A percentile compares a stretch with the other conserved stretches of the same genome.
phyloP scores from a whole-genome alignment of 2,888 invertebrate species.

The Sphecodes monilicornis region DNA sequence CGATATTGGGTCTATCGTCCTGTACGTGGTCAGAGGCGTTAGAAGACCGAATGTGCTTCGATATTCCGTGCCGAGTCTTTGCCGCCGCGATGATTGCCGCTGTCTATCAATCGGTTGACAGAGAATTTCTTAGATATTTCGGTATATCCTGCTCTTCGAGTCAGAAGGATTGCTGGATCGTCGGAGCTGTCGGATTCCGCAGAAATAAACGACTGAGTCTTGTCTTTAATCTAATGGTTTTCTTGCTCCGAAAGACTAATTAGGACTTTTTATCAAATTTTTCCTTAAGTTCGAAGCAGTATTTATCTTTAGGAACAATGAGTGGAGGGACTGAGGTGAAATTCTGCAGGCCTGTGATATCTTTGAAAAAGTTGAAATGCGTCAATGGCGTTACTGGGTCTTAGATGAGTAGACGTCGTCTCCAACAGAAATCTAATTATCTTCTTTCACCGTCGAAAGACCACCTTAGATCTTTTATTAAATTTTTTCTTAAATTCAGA shows the following conservation, averaged over 20 bases:
- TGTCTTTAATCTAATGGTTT: not conserved
- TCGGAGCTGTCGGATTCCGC: not conserved
- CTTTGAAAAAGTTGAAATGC: not conserved
- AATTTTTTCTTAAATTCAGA: not conserved
- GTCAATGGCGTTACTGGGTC: not conserved
- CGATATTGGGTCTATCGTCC: constrained; percentile 34
- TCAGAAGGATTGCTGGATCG: not conserved
- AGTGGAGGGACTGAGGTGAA: not conserved
- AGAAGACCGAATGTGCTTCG: not conserved
- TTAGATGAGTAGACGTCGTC: not conserved
- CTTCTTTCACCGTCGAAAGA: not conserved
- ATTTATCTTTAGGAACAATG: not conserved
- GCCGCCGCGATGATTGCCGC: not conserved
- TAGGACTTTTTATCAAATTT: not conserved
- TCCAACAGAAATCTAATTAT: not conserved
- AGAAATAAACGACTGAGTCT: not conserved
- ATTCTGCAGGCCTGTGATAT: not conserved
- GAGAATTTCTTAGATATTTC: not conserved
- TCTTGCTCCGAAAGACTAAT: not conserved
- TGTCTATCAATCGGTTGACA: not conserved
- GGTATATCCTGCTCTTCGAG: not conserved
- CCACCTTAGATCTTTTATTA: not conserved
- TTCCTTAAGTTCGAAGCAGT: not conserved
- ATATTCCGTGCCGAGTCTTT: not conserved
- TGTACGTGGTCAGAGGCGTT: not conserved